Evolutionary conservation across 2,113 vertebrate species (phyloP), one percentile per base, ranked within the genome.

Genomic region (Euleptes europaea): DNA sequence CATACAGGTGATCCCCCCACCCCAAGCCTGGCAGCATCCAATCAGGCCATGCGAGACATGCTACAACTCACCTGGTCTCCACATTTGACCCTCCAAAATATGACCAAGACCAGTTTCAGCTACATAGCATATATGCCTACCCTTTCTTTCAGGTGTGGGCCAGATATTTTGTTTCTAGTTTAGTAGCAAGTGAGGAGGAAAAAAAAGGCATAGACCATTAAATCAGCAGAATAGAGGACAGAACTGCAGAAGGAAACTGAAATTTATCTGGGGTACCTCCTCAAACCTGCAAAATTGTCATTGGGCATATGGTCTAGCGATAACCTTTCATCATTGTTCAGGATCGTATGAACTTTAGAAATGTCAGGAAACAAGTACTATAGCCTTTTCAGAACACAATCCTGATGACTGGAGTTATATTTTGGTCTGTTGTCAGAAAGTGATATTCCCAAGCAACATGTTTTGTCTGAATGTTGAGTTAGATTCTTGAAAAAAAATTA

Each of bases 311-410:
- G 38, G 84, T 91, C 83, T 82, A 80, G 83, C 85, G 66, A 93
- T 94, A 93, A 94, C 89, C 90, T 93, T 93, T 93, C 90, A 92
- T 94, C 91, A 91, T 92, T 88, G 84, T 73, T 84, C 88, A 80
- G 80, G 87, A 92, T 92, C 88, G 67, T 49, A 80, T 92, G 92
- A 94, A 94, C 91, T 94, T 92, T 93, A 80, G 73, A 95, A 94
- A 94, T 94, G 92, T 94, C 94, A 94, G 75, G 51, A 74, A 94
- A 92, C 82, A 90, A 90, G 40, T 66, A 88, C 35, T 75, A 79
- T 84, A 88, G 84, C 86, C 82, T 93, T 93, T 93, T 78, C 87
- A 90, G 88, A 91, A 85, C 85, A 86, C 72, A 92, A 86, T 88
- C 77, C 72, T n/a, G 70, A 49, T 87, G 49, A 26, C 82, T 89